Conservation (phyloP, 2,797 vertebrate genomes). For the Coendou prehensilis region DNA sequence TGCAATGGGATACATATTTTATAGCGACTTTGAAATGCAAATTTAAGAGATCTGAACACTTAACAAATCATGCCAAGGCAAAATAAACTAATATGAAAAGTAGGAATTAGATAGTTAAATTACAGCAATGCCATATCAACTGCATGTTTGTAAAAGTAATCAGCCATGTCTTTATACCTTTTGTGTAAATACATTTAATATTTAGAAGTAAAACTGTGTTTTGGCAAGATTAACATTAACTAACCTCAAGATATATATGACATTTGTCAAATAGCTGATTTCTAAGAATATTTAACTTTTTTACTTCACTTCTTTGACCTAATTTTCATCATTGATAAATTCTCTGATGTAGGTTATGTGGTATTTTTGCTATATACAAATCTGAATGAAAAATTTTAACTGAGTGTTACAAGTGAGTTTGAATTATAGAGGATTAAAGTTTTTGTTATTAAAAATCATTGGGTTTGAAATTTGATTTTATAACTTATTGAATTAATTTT, state of each 20-base stretch:
- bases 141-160: conserved; percentile 74
- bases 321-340: conserved; percentile 25
- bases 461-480: conserved; percentile 24
- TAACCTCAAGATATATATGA: conserved; percentile 29
- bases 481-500: not conserved
- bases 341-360: not conserved
- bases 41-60: conserved; percentile 85
- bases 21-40: conserved; percentile 90
- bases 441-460: conserved; percentile 7
- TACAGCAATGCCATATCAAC: conserved; percentile 68
- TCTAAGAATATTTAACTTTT: conserved; percentile 37
- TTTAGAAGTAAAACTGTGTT: conserved; percentile 72
- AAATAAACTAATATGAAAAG: conserved; percentile 85
- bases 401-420: not conserved
- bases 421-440: not conserved
- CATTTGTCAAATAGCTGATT: conserved; percentile 62
- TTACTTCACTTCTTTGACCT: not conserved
- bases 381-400: not conserved
- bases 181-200: conserved; percentile 79
- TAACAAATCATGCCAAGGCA: conserved; percentile 83
- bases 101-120: conserved; percentile 76
- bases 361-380: not conserved
- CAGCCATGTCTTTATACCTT: conserved; percentile 63
- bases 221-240: conserved; percentile 62
- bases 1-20: conserved; percentile 87